phyloP scores from a whole-genome alignment of 2,113 vertebrate genomes.

The Paratilapia polleni region DNA sequence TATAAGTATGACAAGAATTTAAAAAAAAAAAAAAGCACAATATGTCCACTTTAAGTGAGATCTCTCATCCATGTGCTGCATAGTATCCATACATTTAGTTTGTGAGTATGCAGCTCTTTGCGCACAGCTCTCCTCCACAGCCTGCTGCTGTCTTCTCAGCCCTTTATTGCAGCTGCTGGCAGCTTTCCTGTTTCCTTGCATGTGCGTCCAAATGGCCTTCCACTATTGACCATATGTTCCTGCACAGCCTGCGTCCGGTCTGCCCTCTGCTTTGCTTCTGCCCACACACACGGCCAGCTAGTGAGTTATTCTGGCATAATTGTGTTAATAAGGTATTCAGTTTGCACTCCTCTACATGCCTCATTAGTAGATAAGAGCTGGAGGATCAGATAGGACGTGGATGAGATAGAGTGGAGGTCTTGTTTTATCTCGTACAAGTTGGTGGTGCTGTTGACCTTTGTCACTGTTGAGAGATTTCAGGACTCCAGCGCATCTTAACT shows the following conservation, averaged over 20 bases:
- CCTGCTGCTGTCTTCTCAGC: not conserved
- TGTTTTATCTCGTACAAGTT: constrained; percentile 1
- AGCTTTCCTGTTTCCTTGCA: not conserved
- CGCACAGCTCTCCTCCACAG: not conserved
- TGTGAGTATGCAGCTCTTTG: not conserved
- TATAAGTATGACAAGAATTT: no score
- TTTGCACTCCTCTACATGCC: not conserved
- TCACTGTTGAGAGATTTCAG: not conserved
- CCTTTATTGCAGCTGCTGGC: constrained; percentile 13
- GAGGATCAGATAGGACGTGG: not conserved
- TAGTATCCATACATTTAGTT: not conserved
- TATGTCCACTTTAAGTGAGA: no score
- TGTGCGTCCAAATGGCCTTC: not conserved
- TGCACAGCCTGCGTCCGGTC: not conserved
- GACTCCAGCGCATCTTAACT: not conserved
- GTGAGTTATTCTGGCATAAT: constrained; percentile 5
- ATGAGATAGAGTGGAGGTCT: not conserved
- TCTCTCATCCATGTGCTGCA: not conserved
- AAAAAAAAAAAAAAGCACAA: no score
- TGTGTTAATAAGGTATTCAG: constrained; percentile 23
- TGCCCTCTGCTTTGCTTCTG: not conserved
- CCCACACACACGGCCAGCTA: not conserved
- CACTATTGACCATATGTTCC: constrained; percentile 6
- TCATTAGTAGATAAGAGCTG: constrained; percentile 26
- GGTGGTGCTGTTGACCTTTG: constrained; percentile 23